Evolutionary conservation across 1,140 invertebrate genomes (phyloP).

Genomic region (Drosophila gunungcola): DNA sequence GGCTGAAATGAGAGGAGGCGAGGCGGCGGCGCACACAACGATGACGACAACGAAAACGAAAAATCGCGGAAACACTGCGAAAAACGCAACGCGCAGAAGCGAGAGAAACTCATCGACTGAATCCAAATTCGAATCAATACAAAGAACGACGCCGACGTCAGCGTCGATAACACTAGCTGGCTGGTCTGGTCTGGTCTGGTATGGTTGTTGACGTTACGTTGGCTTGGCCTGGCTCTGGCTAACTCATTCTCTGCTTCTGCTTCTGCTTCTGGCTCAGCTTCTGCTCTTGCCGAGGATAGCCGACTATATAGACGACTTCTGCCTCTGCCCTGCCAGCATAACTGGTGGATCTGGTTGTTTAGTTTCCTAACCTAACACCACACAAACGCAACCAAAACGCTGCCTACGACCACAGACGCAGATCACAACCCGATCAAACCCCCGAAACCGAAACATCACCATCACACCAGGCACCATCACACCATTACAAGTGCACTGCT

Average conservation of each 20-base stretch:
- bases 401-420: constrained; percentile 28
- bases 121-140: constrained; percentile 76
- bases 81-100: constrained; percentile 84
- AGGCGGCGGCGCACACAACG: constrained; percentile 13
- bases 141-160: constrained; percentile 56
- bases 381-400: neutral
- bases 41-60: constrained; percentile 61
- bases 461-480: neutral
- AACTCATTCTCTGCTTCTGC: neutral
- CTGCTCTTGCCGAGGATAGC: too few species aligned
- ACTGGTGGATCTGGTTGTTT: constrained; percentile 31
- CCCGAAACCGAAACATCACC: constrained; percentile 17
- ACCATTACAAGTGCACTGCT: constrained; percentile 18
- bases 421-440: constrained; percentile 46
- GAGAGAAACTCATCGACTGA: constrained; percentile 84
- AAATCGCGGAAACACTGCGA: constrained; percentile 81
- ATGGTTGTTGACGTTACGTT: constrained; percentile 24
- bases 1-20: constrained; percentile 29
- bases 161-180: constrained; percentile 37
- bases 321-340: constrained; percentile 21
- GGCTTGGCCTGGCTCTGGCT: constrained; percentile 28
- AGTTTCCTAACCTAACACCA: constrained; percentile 57
- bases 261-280: too few species aligned
- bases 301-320: too few species aligned
- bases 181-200: constrained; percentile 9